Base-by-base conservation (phyloP, 1,140 invertebrate genomes). In the Bombus affinis region DNA sequence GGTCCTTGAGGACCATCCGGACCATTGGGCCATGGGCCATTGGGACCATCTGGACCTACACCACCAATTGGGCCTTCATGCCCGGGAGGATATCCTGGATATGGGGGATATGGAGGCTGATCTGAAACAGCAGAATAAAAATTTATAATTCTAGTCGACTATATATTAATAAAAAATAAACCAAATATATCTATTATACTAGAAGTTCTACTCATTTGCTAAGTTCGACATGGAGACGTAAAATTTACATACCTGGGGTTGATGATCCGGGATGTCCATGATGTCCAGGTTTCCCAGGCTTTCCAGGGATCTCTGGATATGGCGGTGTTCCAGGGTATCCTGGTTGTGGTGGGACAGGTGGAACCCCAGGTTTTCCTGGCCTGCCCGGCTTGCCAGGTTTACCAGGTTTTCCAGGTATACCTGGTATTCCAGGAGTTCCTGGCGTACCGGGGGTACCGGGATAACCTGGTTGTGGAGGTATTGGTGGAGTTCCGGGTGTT, bases 261-360 rank as follows among this genome's bases (percentile, higher is more conserved):
- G 82, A 37, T 18, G 35, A 22, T 71, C 83, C 47, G 53, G 88
- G 82, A 15, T 81, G 80, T 72, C 85, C 44, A 18, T n/a, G 57
- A 59, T n/a, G 12, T 32, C 74, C 47, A 32, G 74, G 74, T 28
- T 35, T 72, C 0, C 39, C 42, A 18, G 72, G 72, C 5, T 25
- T 32, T 12, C 75, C 28, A 44, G 25, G 37, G 2, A 18, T 28
- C 3, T 47, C 75, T 5, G 74, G 75, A 15, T 92, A 90, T 44
- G 88, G 90, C 74, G 93, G 92, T 90, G 95, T 94, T 73, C 95
- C 95, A 22, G 95, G 96, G 88, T 95, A 88, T 37, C 59, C 83
- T 57, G 88, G 81, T 32, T 75, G 65, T 1, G n/a, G 72, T n/a
- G 59, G 71, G 0, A 28, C 68, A 18, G 65, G 10, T 25, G 81